phyloP scores from a whole-genome alignment of 2,888 invertebrate species.

The Drosophila paucipuncta region DNA sequence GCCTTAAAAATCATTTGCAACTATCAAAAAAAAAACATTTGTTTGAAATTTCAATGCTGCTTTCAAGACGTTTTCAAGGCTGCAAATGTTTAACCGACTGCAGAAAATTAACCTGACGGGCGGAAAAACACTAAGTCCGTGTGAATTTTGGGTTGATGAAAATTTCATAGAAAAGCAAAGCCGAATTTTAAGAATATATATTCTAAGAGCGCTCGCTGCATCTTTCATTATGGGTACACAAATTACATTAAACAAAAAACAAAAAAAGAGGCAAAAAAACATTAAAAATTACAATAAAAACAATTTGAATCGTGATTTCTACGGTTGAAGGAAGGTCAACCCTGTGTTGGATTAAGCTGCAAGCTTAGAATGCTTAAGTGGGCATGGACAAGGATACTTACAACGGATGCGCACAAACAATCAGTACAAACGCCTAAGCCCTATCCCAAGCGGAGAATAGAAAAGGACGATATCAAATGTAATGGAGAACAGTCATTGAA shows the following conservation, averaged over 20 bases:
- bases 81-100: not conserved
- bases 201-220: not conserved
- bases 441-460: constrained; percentile 49
- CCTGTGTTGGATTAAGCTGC: constrained; percentile 67
- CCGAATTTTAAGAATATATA: not conserved
- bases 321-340: constrained; percentile 58
- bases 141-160: not conserved
- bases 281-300: constrained; percentile 50
- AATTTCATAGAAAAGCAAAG: not conserved
- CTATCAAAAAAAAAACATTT: not conserved
- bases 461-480: constrained; percentile 45
- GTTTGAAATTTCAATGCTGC: not conserved
- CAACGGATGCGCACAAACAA: constrained; percentile 43
- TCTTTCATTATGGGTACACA: not conserved
- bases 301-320: constrained; percentile 48
- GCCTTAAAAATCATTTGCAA: not conserved
- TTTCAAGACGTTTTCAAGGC: not conserved
- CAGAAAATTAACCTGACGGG: not conserved
- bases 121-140: not conserved
- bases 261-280: constrained; percentile 10
- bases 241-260: not conserved
- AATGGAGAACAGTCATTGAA: constrained; percentile 48
- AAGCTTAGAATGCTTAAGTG: constrained; percentile 79
- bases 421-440: constrained; percentile 57
- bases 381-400: constrained; percentile 59